Percentiles rank a stretch among this genome's conserved stretches.
Conservation (phyloP, 2,113 vertebrate genomes). For the Gobio gobio region DNA sequence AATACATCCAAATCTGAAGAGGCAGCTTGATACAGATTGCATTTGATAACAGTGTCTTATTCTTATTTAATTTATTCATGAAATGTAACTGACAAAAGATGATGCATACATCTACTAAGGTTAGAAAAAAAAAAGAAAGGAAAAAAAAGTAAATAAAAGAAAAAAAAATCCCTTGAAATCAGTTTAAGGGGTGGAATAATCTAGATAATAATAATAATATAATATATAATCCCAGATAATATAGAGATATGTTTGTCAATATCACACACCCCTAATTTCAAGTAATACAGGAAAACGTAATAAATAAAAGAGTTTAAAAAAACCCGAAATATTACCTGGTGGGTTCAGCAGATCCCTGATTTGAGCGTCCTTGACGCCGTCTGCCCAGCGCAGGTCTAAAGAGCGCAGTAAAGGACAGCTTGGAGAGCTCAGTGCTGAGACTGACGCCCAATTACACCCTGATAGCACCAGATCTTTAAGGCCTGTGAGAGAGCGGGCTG, state of each 20-base stretch:
- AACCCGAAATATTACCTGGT: slow-evolving; percentile 70
- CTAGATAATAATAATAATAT: too few relatives aligned
- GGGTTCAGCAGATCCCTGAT: slow-evolving; percentile 93
- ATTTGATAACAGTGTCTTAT: background rate
- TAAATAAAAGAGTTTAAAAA: background rate
- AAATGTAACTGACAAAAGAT: background rate
- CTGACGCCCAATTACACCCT: slow-evolving; percentile 92
- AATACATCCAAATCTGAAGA: background rate
- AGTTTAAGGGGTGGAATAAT: too few relatives aligned
- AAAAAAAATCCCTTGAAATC: too few relatives aligned
- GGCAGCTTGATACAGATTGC: background rate
- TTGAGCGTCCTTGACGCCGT: slow-evolving; percentile 93
- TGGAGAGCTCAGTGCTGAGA: slow-evolving; percentile 94
- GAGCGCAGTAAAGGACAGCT: slow-evolving; percentile 95
- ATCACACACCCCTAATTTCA: background rate
- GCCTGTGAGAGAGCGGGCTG: slow-evolving; percentile 71
- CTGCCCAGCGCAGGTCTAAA: slow-evolving; percentile 94
- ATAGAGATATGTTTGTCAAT: background rate
- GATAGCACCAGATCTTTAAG: slow-evolving; percentile 94
- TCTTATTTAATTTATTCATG: background rate
- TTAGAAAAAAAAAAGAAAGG: too few relatives aligned
- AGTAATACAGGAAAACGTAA: background rate
- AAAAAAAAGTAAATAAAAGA: too few relatives aligned
- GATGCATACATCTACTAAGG: background rate
- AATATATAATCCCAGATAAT: background rate